Conservation (phyloP, 2,797 vertebrate species). For the Sarcophilus harrisii region DNA sequence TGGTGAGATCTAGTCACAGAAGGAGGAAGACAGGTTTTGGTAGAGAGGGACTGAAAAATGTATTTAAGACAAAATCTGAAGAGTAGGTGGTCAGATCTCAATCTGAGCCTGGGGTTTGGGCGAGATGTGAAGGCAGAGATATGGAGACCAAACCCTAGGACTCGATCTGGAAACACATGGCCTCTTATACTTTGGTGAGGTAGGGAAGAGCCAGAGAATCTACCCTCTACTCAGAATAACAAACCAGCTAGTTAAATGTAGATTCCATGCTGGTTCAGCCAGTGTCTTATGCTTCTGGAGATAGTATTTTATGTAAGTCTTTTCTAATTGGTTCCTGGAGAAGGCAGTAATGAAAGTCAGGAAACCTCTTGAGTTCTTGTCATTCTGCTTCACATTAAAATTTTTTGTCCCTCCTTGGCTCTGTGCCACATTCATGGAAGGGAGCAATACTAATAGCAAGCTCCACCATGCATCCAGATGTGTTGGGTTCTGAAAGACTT, state of each 20-base stretch:
- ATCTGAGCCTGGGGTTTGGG: not conserved
- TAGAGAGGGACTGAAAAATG: not conserved
- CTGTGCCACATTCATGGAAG: not conserved
- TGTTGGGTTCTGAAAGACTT: not conserved
- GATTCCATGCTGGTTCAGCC: slow-evolving; percentile 81
- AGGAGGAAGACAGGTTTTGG: not conserved
- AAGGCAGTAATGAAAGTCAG: slow-evolving; percentile 93
- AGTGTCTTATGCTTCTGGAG: slow-evolving; percentile 87
- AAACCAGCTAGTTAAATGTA: slow-evolving; percentile 93
- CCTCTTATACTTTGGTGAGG: slow-evolving; percentile 88
- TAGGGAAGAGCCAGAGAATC: slow-evolving; percentile 83
- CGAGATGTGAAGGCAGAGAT: not conserved
- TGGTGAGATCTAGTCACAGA: not conserved
- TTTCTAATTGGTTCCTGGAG: slow-evolving; percentile 95
- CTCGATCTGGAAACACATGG: slow-evolving; percentile 90
- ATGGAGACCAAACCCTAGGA: slow-evolving; percentile 87
- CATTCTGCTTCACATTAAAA: slow-evolving; percentile 94
- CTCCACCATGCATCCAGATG: not conserved
- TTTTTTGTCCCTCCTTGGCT: slow-evolving; percentile 86
- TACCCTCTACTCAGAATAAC: slow-evolving; percentile 88
- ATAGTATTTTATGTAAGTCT: slow-evolving; percentile 94
- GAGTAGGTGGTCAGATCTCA: not conserved
- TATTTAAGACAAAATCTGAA: not conserved
- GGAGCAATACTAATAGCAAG: not conserved
- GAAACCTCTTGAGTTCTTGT: slow-evolving; percentile 87